Evolutionary conservation across 2,888 invertebrate species (phyloP).

Genomic region (Germaria angustata): DNA sequence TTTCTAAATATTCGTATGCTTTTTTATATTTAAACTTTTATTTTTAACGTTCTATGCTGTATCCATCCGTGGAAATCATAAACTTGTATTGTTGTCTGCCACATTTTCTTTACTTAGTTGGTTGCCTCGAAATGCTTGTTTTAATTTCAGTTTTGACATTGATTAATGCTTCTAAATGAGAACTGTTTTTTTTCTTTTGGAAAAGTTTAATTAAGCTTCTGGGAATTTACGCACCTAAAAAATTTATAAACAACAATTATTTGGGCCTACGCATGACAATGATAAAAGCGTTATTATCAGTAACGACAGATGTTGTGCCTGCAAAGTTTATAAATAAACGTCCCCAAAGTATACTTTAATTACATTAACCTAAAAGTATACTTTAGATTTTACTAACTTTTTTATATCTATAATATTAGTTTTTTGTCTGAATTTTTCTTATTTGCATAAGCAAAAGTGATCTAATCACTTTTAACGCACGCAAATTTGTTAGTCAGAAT

Average conservation of each 20-base stretch:
- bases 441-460: too few species aligned
- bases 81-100: constrained; percentile 13
- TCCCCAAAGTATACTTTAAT: constrained; percentile 13
- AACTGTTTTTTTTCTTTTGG: neutral
- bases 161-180: constrained; percentile 32
- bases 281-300: neutral
- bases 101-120: neutral
- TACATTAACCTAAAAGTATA: constrained; percentile 35
- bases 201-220: constrained; percentile 24
- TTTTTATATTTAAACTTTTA: neutral
- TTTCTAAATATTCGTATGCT: neutral
- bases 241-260: neutral
- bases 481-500: too few species aligned
- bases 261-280: neutral
- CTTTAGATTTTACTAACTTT: constrained; percentile 18
- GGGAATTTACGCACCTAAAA: constrained; percentile 36
- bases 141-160: constrained; percentile 44
- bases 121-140: neutral
- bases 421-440: neutral
- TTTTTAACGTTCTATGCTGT: constrained; percentile 21
- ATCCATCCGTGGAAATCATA: constrained; percentile 30
- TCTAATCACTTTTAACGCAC: too few species aligned
- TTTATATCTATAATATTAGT: too few species aligned
- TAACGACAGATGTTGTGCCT: neutral
- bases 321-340: too few species aligned